Evolutionary conservation across 37 sponge, comb jelly and placozoan species (phyloP), one percentile per base, ranked within the genome.

Genomic region (Aphrocallistes beatrix): DNA sequence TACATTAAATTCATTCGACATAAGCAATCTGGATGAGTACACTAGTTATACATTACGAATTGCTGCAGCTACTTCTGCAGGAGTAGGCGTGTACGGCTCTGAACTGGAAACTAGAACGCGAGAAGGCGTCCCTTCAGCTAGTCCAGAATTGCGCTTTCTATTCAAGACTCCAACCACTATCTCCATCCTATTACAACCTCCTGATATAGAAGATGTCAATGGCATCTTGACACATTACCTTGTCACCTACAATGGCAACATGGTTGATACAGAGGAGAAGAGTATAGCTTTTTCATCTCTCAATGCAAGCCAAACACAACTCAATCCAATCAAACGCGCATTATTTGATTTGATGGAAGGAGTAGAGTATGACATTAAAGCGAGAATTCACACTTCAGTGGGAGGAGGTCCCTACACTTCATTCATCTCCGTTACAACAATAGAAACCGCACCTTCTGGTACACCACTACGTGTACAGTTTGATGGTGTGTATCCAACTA

Each of bases 321-420:
- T 60, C 10, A 60, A 21, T 32, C 75, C 75, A 32, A 13, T 60
- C 75, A 60, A 28, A 25, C 28, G 6, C n/a, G n/a, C 10, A 8
- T 60, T 60, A 60, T 25, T 30, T 19, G 21, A 30, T 25, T 30
- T 60, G 10, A 30, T 25, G n/a, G 75, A 60, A 30, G 75, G 32
- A 60, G 75, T 60, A 25, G 75, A 28, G 34, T 60, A 60, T 13
- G n/a, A 28, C 34, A 60, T 60, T 25, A 21, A 60, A 28, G 75
- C 75, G 10, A 60, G 75, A 60, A 13, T 60, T 30, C 8, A 28
- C n/a, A 60, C 75, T 25, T 32, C 25, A 60, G 75, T 60, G 34
- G 75, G 75, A 19, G 75, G 75, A 60, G 75, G 75, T 60, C 75
- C 75, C 10, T 60, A 60, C 75, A 25, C 75, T 30, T 32, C 75